Evolutionary conservation across 2,113 vertebrate species (phyloP).

Genomic region (Platichthys stellatus): DNA sequence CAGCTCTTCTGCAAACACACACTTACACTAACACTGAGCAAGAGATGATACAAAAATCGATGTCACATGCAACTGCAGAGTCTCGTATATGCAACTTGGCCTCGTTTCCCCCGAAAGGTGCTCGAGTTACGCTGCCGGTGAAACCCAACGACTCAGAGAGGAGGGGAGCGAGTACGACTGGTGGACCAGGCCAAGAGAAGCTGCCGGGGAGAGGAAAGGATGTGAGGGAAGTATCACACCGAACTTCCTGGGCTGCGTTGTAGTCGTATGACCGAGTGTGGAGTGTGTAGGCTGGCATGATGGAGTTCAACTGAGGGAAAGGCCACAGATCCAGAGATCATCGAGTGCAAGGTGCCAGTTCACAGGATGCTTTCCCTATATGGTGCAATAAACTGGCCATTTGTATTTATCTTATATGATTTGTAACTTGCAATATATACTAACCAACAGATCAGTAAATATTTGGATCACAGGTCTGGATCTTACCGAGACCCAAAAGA

Average conservation of each 20-base stretch:
- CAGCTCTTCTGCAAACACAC: background rate
- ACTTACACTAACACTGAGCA: background rate
- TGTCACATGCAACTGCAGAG: constrained; percentile 51
- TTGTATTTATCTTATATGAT: background rate
- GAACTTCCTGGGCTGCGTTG: background rate
- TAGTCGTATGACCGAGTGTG: background rate
- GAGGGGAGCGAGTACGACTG: constrained; percentile 24
- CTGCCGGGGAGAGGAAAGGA: constrained; percentile 4
- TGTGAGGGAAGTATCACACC: background rate
- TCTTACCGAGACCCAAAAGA: background rate
- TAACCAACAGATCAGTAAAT: background rate
- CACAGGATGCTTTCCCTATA: no score
- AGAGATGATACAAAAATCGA: constrained; percentile 45
- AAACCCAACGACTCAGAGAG: constrained; percentile 55
- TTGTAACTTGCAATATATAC: background rate
- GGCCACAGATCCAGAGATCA: no score
- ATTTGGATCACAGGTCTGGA: no score
- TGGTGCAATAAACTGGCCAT: no score
- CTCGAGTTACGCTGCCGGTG: constrained; percentile 55
- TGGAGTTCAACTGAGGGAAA: no score
- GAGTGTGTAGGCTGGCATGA: no score
- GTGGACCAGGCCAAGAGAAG: background rate
- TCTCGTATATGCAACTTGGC: constrained; percentile 35
- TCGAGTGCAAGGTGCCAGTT: no score
- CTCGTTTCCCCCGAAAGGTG: background rate